A percentile compares a stretch with the other conserved stretches of the same genome.
phyloP scores from a whole-genome alignment of 2,113 vertebrate species.

The Otis tarda region DNA sequence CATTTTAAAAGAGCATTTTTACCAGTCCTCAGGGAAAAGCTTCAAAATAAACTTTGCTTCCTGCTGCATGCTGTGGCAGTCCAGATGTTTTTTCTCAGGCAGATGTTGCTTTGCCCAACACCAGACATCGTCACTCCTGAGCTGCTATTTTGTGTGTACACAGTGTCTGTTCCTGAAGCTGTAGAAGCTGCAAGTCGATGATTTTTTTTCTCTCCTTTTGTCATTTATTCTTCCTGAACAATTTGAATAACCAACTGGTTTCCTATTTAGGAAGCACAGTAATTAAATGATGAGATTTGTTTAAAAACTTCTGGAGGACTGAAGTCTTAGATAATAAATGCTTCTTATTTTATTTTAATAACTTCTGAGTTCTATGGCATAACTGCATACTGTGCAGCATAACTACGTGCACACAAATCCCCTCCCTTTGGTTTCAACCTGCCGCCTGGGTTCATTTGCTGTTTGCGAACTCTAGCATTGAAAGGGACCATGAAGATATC shows the following conservation, averaged over 20 bases:
- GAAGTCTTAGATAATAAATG: neutral
- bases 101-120: constrained; percentile 31
- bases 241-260: constrained; percentile 23
- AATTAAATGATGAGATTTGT: neutral
- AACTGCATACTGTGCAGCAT: neutral
- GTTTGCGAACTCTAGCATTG: neutral
- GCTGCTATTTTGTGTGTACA: constrained; percentile 14
- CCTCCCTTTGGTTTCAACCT: neutral
- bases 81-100: constrained; percentile 52
- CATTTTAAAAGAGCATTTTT: neutral
- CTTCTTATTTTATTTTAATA: constrained; percentile 5
- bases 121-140: neutral
- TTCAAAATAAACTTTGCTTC: constrained; percentile 18
- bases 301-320: neutral
- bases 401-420: neutral
- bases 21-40: neutral
- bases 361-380: neutral
- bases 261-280: neutral
- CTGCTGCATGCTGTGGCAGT: neutral
- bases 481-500: neutral
- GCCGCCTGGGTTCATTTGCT: neutral
- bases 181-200: neutral
- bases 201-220: neutral
- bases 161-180: constrained; percentile 2
- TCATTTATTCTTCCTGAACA: neutral